These are phyloP conservation scores for Hermatobates lingyangjiaoensis DNA, from an alignment of 1,140 invertebrate genomes.

Conservation along the genomic window DNA sequence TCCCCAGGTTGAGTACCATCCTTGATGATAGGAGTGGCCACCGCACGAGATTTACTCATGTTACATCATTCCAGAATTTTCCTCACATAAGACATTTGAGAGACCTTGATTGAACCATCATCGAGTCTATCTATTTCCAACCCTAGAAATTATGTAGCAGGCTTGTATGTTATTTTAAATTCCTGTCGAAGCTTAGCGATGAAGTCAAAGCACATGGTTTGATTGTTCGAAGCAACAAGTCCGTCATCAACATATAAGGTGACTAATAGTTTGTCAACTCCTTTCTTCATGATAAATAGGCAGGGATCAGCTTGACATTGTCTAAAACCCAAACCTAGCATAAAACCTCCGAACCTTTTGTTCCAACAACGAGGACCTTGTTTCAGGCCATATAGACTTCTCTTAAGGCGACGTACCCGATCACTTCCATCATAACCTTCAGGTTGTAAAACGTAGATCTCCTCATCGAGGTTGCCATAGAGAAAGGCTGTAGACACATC, in stretches of 20 bases:
- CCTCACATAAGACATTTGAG: neutral
- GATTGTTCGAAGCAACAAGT: neutral
- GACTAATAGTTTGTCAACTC: neutral
- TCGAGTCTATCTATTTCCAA: neutral
- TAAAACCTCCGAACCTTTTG: no score
- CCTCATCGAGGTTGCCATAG: no score
- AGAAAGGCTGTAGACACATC: no score
- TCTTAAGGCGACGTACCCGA: no score
- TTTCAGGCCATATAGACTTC: no score
- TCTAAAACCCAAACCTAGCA: no score
- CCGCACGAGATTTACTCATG: neutral
- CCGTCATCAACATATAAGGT: neutral
- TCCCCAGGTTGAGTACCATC: neutral
- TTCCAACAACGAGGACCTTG: no score
- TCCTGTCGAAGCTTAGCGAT: neutral
- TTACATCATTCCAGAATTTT: neutral
- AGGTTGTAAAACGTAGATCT: no score
- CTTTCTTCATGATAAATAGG: no score
- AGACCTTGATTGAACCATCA: neutral
- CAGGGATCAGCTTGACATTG: no score
- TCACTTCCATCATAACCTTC: no score
- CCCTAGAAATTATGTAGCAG: neutral
- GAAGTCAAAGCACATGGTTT: neutral
- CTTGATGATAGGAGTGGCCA: neutral
- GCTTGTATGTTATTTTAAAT: conserved; percentile 3